Evolutionary conservation across 2,797 vertebrate genomes (phyloP).

Genomic region (Lacerta viridis): DNA sequence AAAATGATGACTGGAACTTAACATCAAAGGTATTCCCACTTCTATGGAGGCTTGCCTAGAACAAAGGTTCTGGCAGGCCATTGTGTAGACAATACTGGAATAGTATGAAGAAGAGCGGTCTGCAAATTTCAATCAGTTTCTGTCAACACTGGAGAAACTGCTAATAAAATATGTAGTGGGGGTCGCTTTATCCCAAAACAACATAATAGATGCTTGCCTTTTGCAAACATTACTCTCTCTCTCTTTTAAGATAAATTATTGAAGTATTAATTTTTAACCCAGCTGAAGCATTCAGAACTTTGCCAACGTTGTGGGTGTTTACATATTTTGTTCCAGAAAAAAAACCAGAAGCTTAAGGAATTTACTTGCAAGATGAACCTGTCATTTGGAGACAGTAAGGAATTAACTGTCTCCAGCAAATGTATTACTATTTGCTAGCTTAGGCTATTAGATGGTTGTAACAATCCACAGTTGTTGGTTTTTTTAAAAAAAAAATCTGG

Average conservation of each 20-base stretch:
- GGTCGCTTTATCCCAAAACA: background rate
- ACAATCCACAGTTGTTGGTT: slow-evolving; percentile 57
- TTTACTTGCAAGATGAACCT: slow-evolving; percentile 1
- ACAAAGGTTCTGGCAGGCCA: background rate
- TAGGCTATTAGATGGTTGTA: slow-evolving; percentile 51
- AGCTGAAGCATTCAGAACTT: slow-evolving; percentile 33
- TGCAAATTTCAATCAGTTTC: slow-evolving; percentile 1
- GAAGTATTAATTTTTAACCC: slow-evolving; percentile 8
- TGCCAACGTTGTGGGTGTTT: slow-evolving; percentile 38
- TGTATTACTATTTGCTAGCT: slow-evolving; percentile 25
- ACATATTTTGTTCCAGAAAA: background rate
- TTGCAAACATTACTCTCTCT: slow-evolving; percentile 15
- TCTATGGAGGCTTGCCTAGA: slow-evolving; percentile 1
- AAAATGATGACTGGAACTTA: background rate
- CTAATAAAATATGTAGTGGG: background rate
- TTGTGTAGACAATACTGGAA: background rate
- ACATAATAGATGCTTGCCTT: slow-evolving; percentile 24
- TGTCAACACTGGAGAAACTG: background rate
- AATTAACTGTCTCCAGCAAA: slow-evolving; percentile 41
- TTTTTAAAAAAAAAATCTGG: slow-evolving; percentile 48
- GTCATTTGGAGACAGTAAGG: slow-evolving; percentile 6
- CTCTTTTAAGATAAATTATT: background rate
- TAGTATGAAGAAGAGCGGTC: background rate
- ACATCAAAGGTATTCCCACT: background rate
- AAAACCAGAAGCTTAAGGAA: background rate